phyloP scores from a whole-genome alignment of 2,888 invertebrate species.

The Lapara coniferarum region DNA sequence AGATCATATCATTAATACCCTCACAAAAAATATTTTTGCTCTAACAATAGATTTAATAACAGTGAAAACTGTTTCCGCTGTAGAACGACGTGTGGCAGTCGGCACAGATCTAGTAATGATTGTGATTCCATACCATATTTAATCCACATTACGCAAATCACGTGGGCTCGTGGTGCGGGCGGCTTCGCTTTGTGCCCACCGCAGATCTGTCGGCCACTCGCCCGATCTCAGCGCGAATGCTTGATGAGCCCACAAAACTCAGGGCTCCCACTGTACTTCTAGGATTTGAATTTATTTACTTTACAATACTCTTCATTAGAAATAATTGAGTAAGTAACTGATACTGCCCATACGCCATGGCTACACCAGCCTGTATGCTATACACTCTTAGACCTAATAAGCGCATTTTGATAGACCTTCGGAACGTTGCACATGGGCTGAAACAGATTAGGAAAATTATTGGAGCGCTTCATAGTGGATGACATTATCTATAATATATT shows the following conservation, averaged over 20 bases:
- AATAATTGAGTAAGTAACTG: no score
- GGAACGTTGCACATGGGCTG: no score
- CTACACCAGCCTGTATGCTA: no score
- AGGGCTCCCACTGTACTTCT: slow-evolving; percentile 49
- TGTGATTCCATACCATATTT: slow-evolving; percentile 13
- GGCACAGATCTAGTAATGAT: slow-evolving; percentile 27
- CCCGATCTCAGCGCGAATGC: slow-evolving; percentile 52
- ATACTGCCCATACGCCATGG: no score
- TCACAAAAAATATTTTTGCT: no score
- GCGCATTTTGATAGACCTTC: no score
- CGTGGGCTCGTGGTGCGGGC: slow-evolving; percentile 38
- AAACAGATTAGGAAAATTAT: no score
- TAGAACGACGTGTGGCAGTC: background rate
- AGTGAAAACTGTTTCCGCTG: slow-evolving; percentile 6
- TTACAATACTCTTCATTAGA: background rate
- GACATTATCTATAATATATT: no score
- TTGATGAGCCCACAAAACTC: slow-evolving; percentile 58
- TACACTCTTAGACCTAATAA: no score
- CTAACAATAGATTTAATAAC: background rate
- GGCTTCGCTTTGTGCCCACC: slow-evolving; percentile 38
- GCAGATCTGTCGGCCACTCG: slow-evolving; percentile 36
- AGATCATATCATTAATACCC: no score
- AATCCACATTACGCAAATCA: slow-evolving; percentile 27
- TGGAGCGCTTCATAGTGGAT: no score
- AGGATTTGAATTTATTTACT: slow-evolving; percentile 4